These are phyloP conservation scores for Oreochromis spilurus DNA, from an alignment of 2,113 vertebrate genomes.

Conservation along the genomic window DNA sequence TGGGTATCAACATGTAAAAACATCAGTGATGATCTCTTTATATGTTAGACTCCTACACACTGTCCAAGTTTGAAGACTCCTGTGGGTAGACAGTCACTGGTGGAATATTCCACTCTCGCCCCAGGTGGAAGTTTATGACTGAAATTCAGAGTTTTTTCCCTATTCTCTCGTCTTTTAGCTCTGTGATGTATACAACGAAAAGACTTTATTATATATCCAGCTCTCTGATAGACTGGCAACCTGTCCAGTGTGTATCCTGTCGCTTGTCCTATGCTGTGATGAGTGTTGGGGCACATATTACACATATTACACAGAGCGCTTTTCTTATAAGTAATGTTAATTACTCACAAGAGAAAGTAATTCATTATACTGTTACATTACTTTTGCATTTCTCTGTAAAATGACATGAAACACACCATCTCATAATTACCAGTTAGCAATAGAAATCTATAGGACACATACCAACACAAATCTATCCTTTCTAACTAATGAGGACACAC, in stretches of 20 bases:
- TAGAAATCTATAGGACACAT: neutral
- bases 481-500: neutral
- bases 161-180: neutral
- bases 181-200: neutral
- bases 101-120: neutral
- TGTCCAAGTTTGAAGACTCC: neutral
- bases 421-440: neutral
- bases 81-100: neutral
- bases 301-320: neutral
- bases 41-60: neutral
- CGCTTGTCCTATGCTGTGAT: neutral
- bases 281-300: neutral
- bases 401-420: neutral
- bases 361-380: neutral
- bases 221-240: neutral
- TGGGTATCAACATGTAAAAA: neutral
- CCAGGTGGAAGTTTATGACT: neutral
- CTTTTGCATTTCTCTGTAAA: neutral
- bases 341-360: neutral
- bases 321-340: neutral
- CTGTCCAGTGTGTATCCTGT: neutral
- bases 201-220: neutral
- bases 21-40: neutral
- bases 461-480: neutral
- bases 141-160: neutral